These are phyloP conservation scores for Chelidonichthys spinosus DNA, from an alignment of 2,797 vertebrate genomes.

Conservation along the genomic window DNA sequence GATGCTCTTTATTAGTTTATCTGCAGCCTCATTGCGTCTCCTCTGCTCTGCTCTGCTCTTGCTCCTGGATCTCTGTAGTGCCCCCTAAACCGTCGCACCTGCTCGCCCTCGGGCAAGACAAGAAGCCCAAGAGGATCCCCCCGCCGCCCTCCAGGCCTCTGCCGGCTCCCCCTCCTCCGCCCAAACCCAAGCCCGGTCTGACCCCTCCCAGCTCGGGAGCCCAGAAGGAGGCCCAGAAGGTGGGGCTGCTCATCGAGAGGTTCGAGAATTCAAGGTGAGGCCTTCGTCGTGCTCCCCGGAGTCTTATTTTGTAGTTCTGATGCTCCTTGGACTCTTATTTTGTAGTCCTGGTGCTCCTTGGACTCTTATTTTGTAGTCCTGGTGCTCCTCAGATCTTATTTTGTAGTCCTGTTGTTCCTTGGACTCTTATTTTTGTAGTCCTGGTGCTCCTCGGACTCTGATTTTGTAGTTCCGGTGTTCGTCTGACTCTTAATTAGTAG, in stretches of 20 bases:
- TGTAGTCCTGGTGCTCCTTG: no score
- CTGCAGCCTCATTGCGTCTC: constrained; percentile 44
- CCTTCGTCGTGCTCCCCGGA: background rate
- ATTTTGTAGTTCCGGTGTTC: no score
- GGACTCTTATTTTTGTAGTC: no score
- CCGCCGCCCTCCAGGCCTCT: constrained; percentile 87
- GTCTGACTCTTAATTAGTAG: no score
- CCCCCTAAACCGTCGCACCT: constrained; percentile 90
- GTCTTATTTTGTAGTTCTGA: background rate
- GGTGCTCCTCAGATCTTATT: no score
- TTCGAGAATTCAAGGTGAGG: constrained; percentile 89
- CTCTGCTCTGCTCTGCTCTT: constrained; percentile 36
- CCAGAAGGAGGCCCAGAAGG: constrained; percentile 80
- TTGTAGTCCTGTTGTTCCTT: no score
- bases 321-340: no score
- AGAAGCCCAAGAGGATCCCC: constrained; percentile 83
- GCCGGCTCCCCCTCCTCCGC: constrained; percentile 82
- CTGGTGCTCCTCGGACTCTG: no score
- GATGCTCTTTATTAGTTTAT: constrained; percentile 33
- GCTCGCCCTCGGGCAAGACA: constrained; percentile 87
- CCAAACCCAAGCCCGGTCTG: constrained; percentile 80
- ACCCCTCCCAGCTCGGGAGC: constrained; percentile 57
- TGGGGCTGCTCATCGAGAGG: constrained; percentile 87
- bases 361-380: no score
- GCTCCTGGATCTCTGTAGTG: constrained; percentile 77